Percentiles rank a stretch among this genome's conserved stretches.
Conservation (phyloP, 2,888 invertebrate species). For the Synanthedon formicaeformis region DNA sequence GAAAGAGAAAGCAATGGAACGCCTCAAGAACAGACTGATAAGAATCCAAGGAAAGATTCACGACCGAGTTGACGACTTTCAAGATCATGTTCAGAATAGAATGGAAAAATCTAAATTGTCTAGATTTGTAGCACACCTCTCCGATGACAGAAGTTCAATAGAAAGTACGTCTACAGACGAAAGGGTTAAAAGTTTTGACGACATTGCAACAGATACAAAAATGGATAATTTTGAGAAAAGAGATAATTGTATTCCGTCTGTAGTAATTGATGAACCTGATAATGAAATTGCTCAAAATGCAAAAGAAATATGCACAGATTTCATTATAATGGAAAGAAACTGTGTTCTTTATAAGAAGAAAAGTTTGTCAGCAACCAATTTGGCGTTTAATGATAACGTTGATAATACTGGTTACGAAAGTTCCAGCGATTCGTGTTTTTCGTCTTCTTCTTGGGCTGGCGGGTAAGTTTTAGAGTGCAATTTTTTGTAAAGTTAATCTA, state of each 20-base stretch:
- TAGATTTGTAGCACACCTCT: constrained; percentile 42
- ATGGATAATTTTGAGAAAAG: constrained; percentile 3
- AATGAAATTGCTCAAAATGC: constrained; percentile 12
- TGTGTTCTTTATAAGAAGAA: constrained; percentile 31
- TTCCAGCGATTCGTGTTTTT: constrained; percentile 45
- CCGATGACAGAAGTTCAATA: constrained; percentile 43
- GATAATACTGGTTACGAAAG: constrained; percentile 28
- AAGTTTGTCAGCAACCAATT: constrained; percentile 40
- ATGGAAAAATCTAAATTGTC: constrained; percentile 39
- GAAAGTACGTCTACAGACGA: constrained; percentile 22
- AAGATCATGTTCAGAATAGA: constrained; percentile 53
- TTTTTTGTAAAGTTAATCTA: too few relatives aligned
- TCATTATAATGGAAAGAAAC: constrained; percentile 41
- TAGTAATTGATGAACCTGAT: constrained; percentile 38
- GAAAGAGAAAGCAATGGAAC: constrained; percentile 46
- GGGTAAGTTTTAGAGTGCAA: constrained; percentile 25
- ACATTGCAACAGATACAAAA: constrained; percentile 9
- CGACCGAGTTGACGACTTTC: constrained; percentile 51
- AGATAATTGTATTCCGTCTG: constrained; percentile 33
- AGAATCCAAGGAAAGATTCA: constrained; percentile 55
- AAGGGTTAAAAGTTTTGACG: constrained; percentile 17
- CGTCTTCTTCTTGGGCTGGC: constrained; percentile 45
- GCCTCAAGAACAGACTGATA: constrained; percentile 38
- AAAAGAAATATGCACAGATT: constrained; percentile 36
- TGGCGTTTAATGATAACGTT: constrained; percentile 20